Base-by-base conservation (phyloP, 2,888 invertebrate species). In the Amorpha juglandis region DNA sequence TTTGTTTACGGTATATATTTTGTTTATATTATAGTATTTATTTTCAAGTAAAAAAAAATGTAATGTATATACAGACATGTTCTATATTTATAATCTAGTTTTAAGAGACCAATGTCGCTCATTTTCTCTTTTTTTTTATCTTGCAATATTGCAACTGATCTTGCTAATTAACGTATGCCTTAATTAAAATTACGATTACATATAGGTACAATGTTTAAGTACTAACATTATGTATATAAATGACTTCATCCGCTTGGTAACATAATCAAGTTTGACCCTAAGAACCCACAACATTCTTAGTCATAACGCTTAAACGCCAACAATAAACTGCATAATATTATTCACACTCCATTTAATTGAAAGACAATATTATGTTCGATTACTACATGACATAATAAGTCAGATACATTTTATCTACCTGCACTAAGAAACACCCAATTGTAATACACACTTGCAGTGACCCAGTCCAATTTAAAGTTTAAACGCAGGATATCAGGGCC, bases 401-500 rank as follows among this genome's bases (percentile, higher is more conserved):
- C 4, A 9, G 19, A 42, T 42, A 33, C 6, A 27, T 52, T 21
- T 6, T 9, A 42, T 1, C n/a, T 50, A 45, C 8, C 16, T 50
- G 33, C 33, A 53, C 33, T 58, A 12, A 19, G 16, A 12, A 58
- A 19, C 19, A 58, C 38, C 42, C 42, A 19, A 58, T 58, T 58
- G 42, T 58, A 42, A 42, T 58, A 58, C 55, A 38, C 51, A 63
- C 63, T 38, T 63, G 63, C 63, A 63, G 51, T 38, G 51, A 63
- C 19, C 14, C 33, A 58, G 38, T 33, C 48, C 63, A 63, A 63
- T 63, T 58, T 42, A 55, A 35, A 55, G 16, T 55, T 50, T 63
- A 51, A 63, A 63, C 51, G 63, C 63, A 81, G 83, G 80, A 83
- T 79, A 81, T 76, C 77, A 76, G 75, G 81, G 77, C 76, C 75